Evolutionary conservation across 2,797 vertebrate species (phyloP).

Genomic region (Alcedo quadribrachys): DNA sequence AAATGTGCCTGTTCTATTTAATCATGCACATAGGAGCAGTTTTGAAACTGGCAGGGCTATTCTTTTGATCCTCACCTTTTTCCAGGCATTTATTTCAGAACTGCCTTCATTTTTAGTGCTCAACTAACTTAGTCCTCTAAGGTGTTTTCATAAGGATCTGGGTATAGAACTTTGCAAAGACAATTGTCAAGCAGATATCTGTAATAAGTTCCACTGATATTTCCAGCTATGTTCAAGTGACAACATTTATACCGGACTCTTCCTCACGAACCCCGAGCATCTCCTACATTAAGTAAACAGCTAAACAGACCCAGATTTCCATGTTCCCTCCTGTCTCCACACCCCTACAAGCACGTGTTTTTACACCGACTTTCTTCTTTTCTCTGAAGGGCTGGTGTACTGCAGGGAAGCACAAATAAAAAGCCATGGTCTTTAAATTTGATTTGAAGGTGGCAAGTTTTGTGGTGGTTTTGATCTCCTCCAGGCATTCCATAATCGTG

Average conservation of each 20-base stretch:
- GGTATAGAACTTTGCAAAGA: background rate
- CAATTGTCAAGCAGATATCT: background rate
- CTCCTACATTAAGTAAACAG: background rate
- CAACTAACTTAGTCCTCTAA: background rate
- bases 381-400: conserved; percentile 27
- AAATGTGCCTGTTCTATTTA: conserved; percentile 9
- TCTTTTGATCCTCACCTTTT: background rate
- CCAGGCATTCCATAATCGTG: conserved; percentile 71
- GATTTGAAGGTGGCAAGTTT: conserved; percentile 69
- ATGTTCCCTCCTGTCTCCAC: conserved; percentile 40
- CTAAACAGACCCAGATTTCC: conserved; percentile 7
- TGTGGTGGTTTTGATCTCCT: conserved; percentile 71
- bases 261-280: background rate
- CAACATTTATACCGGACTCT: background rate
- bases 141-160: background rate
- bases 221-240: background rate
- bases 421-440: conserved; percentile 69
- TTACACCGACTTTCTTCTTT: conserved; percentile 53
- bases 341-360: conserved; percentile 44
- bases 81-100: background rate
- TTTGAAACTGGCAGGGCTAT: background rate
- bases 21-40: background rate
- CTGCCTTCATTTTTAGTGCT: background rate
- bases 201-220: background rate
- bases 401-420: conserved; percentile 58